Base-by-base conservation (phyloP, 2,797 vertebrate genomes). In the Staurois parvus region DNA sequence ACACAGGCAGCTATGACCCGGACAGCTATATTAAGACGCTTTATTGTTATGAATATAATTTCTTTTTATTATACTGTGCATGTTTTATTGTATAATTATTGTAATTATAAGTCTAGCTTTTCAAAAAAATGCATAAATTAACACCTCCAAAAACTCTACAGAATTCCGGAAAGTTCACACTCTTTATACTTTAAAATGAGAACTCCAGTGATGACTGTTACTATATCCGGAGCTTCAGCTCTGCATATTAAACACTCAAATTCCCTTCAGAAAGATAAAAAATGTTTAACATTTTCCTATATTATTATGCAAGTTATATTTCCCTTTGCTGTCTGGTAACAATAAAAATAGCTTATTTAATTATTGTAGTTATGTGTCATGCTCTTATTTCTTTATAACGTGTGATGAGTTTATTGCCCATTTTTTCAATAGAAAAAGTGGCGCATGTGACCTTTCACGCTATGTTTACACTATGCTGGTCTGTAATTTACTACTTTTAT, bases 381-480 rank as follows among this genome's bases (percentile, higher is more conserved):
- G 17, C 15, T 42, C 3, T 5, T 56, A 24, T 56, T 56, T 56
- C 1, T 56, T 21, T 56, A 15, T 21, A 21, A 56, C 24, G 19
- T 9, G 2, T 56, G 21, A 21, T 24, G 45, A 48, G 12, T 15
- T 48, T 15, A 21, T 24, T 56, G 7, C 7, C 52, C 21, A 24
- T 15, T 48, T 48, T 48, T 17, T 19, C 11, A 42, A 11, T 7
- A 34, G 9, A 2, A 12, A 42, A 13, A 19, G 45, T 34, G 19
- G 30, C 6, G 21, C 15, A 70, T 17, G 17, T 21, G 15, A 40
- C 13, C 40, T 24, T 3, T 37, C 19, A 21, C 52, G 15, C 29
- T 28, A 37, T 81, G 72, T 81, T 81, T 72, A 59, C n/a, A 40
- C 5, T 11, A n/a, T 28, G 68, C 6, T 72, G 13, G 79, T 62